These are phyloP conservation scores for Ethmia dodecea DNA, from an alignment of 2,888 invertebrate species.

Conservation along the genomic window DNA sequence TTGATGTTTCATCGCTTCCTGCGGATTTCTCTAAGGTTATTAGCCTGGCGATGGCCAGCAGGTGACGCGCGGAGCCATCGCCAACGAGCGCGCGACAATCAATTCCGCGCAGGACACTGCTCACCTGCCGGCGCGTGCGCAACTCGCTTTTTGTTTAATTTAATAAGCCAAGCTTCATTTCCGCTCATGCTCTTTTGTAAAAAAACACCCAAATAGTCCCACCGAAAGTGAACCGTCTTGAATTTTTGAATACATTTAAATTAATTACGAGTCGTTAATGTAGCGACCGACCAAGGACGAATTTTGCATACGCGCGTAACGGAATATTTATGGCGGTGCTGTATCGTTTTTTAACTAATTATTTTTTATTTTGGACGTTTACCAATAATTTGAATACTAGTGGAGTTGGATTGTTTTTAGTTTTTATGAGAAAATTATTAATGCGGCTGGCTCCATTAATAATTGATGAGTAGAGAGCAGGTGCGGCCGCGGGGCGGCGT, in stretches of 20 bases:
- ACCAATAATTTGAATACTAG: conserved; percentile 13
- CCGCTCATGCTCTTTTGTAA: conserved; percentile 48
- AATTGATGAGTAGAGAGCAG: too few relatives aligned
- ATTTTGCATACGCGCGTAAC: conserved; percentile 61
- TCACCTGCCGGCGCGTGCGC: conserved; percentile 9
- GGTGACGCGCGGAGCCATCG: too few relatives aligned
- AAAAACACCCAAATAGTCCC: conserved; percentile 49
- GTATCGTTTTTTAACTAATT: conserved; percentile 20
- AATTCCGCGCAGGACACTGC: conserved; percentile 15
- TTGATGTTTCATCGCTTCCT: too few relatives aligned
- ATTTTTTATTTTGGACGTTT: conserved; percentile 23
- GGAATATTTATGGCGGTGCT: conserved; percentile 39
- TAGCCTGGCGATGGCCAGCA: too few relatives aligned
- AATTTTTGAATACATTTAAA: conserved; percentile 59
- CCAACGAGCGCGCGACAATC: conserved; percentile 11
- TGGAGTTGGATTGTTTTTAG: conserved; percentile 8
- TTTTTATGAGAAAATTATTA: conserved; percentile 8
- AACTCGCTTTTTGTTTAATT: conserved; percentile 22
- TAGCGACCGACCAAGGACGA: conserved; percentile 59
- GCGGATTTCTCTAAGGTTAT: too few relatives aligned
- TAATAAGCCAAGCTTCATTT: conserved; percentile 41
- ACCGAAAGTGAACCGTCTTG: conserved; percentile 49
- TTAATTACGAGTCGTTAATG: conserved; percentile 53
- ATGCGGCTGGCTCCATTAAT: too few relatives aligned
- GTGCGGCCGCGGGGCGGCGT: too few relatives aligned